Evolutionary conservation across 2,113 vertebrate species (phyloP).

Genomic region (Centropristis striata): DNA sequence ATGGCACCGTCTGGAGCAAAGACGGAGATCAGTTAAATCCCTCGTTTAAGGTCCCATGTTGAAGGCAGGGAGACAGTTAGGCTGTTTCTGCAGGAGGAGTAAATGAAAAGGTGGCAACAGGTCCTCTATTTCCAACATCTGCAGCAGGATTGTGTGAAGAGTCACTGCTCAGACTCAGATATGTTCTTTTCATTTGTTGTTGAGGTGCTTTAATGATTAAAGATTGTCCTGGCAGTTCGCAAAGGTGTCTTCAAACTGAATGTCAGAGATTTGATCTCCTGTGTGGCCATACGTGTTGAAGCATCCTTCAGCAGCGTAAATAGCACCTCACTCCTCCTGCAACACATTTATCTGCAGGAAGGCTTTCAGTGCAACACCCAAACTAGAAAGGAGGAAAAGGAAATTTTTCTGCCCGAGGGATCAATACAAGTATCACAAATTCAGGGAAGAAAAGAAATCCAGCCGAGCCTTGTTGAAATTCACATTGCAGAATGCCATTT

Average conservation of each 20-base stretch:
- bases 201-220: background rate
- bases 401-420: conserved; percentile 25
- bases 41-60: conserved; percentile 26
- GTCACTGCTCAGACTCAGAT: background rate
- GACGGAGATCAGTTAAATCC: conserved; percentile 42
- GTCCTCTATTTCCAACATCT: background rate
- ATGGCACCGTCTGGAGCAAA: conserved; percentile 21
- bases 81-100: conserved; percentile 3
- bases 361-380: background rate
- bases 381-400: background rate
- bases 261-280: conserved; percentile 17
- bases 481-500: conserved; percentile 16
- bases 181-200: conserved; percentile 18
- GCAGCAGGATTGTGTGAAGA: background rate
- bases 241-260: conserved; percentile 7
- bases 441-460: conserved; percentile 30
- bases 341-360: conserved; percentile 2
- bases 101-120: conserved; percentile 19
- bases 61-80: conserved; percentile 2
- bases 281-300: background rate
- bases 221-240: background rate
- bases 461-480: conserved; percentile 15
- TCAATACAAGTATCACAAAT: conserved; percentile 41
- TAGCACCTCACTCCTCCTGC: background rate
- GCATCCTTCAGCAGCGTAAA: conserved; percentile 6